Percentiles rank a stretch among this genome's conserved stretches.
Conservation (phyloP, 2,113 vertebrate genomes). For the Phoxinus phoxinus region DNA sequence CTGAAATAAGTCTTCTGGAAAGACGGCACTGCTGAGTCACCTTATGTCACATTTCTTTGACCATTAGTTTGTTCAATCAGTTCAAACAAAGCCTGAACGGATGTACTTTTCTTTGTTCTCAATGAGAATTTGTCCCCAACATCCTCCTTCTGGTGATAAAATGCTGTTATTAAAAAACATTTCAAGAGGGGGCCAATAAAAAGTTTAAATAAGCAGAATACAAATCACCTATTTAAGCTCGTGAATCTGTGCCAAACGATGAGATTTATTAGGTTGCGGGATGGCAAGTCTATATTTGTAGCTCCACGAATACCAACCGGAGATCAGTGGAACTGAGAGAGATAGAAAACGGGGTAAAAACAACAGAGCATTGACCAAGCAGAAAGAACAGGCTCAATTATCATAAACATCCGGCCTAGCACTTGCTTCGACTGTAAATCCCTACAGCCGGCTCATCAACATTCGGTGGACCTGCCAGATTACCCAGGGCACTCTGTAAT, state of each 20-base stretch:
- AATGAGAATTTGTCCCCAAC: not conserved
- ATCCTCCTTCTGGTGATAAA: conserved; percentile 16
- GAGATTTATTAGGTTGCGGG: conserved; percentile 41
- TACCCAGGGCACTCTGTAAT: conserved; percentile 76
- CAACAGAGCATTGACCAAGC: conserved; percentile 48
- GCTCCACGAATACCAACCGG: conserved; percentile 13
- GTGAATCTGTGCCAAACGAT: conserved; percentile 18
- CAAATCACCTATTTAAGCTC: conserved; percentile 26
- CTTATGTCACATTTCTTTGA: conserved; percentile 26
- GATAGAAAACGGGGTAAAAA: conserved; percentile 54
- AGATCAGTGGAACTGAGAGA: conserved; percentile 42
- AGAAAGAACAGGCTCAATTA: conserved; percentile 72
- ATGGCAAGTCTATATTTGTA: conserved; percentile 21
- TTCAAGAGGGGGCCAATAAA: conserved; percentile 26
- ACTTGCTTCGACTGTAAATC: conserved; percentile 70
- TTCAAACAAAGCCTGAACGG: not conserved
- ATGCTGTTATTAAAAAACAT: conserved; percentile 15
- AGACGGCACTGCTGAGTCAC: conserved; percentile 23
- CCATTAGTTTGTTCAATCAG: conserved; percentile 3
- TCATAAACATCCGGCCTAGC: conserved; percentile 73
- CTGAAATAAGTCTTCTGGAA: conserved; percentile 53
- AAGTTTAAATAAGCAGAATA: conserved; percentile 37
- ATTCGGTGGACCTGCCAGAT: conserved; percentile 71
- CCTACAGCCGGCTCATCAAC: conserved; percentile 67
- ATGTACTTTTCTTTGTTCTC: not conserved